These are phyloP conservation scores for Protosalanx chinensis DNA, from an alignment of 2,797 vertebrate genomes.

Conservation along the genomic window DNA sequence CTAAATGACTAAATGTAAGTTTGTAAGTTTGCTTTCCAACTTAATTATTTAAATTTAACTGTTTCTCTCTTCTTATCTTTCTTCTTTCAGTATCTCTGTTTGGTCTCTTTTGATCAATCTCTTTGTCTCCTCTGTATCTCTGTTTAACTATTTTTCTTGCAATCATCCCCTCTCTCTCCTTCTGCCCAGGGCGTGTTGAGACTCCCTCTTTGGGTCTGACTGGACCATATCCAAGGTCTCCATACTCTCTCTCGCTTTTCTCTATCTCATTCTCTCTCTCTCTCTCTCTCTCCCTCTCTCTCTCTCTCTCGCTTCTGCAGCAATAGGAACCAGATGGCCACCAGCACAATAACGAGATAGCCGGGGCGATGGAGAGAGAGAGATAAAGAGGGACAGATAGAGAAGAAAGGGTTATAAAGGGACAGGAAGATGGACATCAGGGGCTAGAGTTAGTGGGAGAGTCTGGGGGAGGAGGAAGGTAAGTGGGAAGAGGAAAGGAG, in stretches of 20 bases:
- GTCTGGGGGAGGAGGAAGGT: not conserved
- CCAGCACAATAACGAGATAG: slow-evolving; percentile 41
- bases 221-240: slow-evolving; percentile 45
- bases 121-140: not conserved
- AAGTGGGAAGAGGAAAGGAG: not conserved
- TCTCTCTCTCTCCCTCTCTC: too few species aligned
- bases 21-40: not conserved
- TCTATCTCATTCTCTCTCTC: too few species aligned
- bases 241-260: slow-evolving; percentile 21
- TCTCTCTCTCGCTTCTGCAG: slow-evolving; percentile 31
- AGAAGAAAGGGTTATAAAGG: not conserved
- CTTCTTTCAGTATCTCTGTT: not conserved
- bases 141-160: not conserved
- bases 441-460: not conserved
- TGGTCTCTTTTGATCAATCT: not conserved
- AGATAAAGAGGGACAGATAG: slow-evolving; percentile 11
- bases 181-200: slow-evolving; percentile 31
- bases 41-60: not conserved
- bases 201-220: slow-evolving; percentile 46
- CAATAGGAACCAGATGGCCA: slow-evolving; percentile 60
- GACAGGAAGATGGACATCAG: not conserved
- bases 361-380: slow-evolving; percentile 9
- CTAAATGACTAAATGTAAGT: too few species aligned
- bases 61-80: not conserved
- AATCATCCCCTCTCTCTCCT: slow-evolving; percentile 13